A percentile compares a stretch with the other conserved stretches of the same genome.
Evolutionary conservation across 1,140 invertebrate genomes (phyloP).

Genomic region (Heliothis virescens): DNA sequence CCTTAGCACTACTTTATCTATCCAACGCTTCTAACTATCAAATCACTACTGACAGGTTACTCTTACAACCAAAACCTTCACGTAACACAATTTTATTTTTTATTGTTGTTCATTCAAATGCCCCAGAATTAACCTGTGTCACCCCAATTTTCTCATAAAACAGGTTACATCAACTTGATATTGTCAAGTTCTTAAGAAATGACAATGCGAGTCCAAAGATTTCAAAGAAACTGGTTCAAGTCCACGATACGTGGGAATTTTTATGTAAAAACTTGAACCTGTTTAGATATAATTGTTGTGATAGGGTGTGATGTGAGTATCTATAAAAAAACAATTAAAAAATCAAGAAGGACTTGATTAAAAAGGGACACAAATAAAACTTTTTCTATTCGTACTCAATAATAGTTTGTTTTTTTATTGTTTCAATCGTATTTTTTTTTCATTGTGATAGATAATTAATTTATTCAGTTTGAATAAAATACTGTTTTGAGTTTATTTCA

Average conservation of each 20-base stretch:
- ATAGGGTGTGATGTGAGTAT: not conserved
- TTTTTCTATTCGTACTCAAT: slow-evolving; percentile 8
- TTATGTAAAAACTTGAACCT: slow-evolving; percentile 3
- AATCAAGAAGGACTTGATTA: not conserved
- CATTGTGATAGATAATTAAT: not conserved
- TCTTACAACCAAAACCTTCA: not conserved
- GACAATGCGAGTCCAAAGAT: not conserved
- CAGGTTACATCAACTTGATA: slow-evolving; percentile 10
- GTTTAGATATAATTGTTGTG: not conserved
- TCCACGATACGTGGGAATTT: slow-evolving; percentile 11
- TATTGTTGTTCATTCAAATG: not conserved
- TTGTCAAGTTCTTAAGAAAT: slow-evolving; percentile 19
- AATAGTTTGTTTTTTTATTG: not conserved
- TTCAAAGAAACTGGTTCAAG: slow-evolving; percentile 1
- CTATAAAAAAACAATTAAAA: too few species aligned
- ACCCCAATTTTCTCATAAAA: slow-evolving; percentile 27
- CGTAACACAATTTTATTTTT: not conserved
- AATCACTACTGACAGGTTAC: slow-evolving; percentile 18
- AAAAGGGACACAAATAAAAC: too few species aligned
- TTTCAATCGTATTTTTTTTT: not conserved
- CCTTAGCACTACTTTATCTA: not conserved
- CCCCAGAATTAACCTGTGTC: slow-evolving; percentile 26
- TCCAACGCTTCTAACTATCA: not conserved
- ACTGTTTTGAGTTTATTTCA: too few species aligned
- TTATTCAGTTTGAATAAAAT: too few species aligned